Conservation (phyloP, 2,113 vertebrate species). For the Corynorhinus townsendii region DNA sequence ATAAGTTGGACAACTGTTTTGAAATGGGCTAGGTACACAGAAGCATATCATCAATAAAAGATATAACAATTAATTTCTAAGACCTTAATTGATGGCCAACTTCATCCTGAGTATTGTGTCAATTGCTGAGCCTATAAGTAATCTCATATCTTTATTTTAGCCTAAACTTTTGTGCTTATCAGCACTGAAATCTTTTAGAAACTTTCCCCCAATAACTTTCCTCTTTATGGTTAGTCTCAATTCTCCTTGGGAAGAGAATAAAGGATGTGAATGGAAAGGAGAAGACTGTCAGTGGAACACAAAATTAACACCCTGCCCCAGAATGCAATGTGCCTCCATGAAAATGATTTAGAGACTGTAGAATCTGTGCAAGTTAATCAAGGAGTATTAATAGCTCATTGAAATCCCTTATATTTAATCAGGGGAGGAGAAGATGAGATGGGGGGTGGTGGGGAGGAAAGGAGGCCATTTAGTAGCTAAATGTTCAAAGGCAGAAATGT, state of each 20-base stretch:
- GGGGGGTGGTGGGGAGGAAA: not conserved
- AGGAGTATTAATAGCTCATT: conserved; percentile 42
- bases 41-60: not conserved
- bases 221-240: not conserved
- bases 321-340: conserved; percentile 46
- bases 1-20: not conserved
- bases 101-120: not conserved
- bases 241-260: not conserved
- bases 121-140: not conserved
- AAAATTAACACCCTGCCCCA: conserved; percentile 51
- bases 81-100: not conserved
- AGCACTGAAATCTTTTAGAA: not conserved
- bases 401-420: conserved; percentile 23
- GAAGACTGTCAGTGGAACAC: conserved; percentile 16
- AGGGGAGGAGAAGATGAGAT: not conserved
- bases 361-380: conserved; percentile 58
- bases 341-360: conserved; percentile 57
- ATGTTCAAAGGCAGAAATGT: not conserved
- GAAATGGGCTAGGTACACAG: not conserved
- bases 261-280: conserved; percentile 33
- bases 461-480: not conserved
- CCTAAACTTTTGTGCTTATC: not conserved
- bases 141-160: conserved; percentile 18
- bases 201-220: not conserved
- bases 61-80: not conserved